Base-by-base conservation (phyloP, 2,888 invertebrate genomes). In the Artemia sp. region DNA sequence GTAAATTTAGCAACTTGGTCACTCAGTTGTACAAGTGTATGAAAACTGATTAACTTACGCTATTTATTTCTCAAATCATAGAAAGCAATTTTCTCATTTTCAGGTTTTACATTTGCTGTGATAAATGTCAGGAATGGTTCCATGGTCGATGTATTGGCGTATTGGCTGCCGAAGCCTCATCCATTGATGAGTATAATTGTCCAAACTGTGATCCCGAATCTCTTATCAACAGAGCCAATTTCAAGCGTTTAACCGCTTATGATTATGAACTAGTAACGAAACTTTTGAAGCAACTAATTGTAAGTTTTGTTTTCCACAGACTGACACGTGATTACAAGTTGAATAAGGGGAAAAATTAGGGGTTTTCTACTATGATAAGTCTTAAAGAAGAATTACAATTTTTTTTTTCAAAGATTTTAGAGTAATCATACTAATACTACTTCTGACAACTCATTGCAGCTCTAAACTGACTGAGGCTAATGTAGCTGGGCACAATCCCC, bases 41-140 rank as follows among this genome's bases (percentile, higher is more conserved):
- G 12, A 24, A 68, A 51, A 71, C 51, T 50, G 68, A 5, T 12
- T 3, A 58, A 58, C 6, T 12, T 5, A 14, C 58, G 6, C n/a
- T 12, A 58, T 8, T 52, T 69, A 53, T 66, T 67, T 64, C 8
- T 19, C 19, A 72, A 14, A 70, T 11, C 67, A 12, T 71, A 51
- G 51, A 2, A 38, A 38, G 2, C 38, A 3, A 38, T 38, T 71
- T 53, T 70, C 73, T 71, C 73, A 70, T 70, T 80, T 82, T 64
- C 78, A 92, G 92, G 79, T 97, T 97, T 83, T 98, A 97, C 80
- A 95, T 98, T 76, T 96, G 95, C 78, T 98, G 98, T 79, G 98
- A 98, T 81, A 87, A 89, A 73, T 98, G 98, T 79, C 93, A 96
- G 79, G 96, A 94, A 80, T 98, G 98, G 98, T 97, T 95, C 82